Evolutionary conservation across 2,888 invertebrate species (phyloP).

Genomic region (Pyrrhosoma nymphula): DNA sequence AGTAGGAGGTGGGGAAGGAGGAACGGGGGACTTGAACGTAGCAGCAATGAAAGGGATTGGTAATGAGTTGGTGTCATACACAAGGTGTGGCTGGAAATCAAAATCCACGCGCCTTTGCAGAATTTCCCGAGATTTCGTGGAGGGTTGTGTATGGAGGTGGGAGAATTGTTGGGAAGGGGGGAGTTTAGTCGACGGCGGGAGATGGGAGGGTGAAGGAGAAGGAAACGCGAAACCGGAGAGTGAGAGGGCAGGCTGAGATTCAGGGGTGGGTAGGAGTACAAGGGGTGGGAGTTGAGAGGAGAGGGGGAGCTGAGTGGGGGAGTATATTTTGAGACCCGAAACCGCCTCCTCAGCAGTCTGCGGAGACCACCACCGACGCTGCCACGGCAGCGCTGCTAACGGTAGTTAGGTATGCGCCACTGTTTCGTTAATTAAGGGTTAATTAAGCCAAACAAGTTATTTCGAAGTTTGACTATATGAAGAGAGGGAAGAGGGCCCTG

Average conservation of each 20-base stretch:
- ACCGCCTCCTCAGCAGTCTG: slow-evolving; percentile 62
- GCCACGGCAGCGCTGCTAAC: slow-evolving; percentile 54
- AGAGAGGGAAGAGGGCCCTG: background rate
- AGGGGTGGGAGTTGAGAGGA: background rate
- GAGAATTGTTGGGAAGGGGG: background rate
- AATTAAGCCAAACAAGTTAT: slow-evolving; percentile 72
- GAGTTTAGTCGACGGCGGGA: background rate
- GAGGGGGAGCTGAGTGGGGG: background rate
- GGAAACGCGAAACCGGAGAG: background rate
- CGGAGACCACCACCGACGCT: slow-evolving; percentile 59
- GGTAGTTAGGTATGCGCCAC: slow-evolving; percentile 69
- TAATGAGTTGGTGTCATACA: slow-evolving; percentile 58
- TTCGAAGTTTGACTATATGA: slow-evolving; percentile 71
- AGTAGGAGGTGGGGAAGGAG: background rate
- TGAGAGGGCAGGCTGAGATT: background rate
- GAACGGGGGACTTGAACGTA: background rate
- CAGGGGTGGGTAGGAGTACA: background rate
- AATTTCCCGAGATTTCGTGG: background rate
- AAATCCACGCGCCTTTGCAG: slow-evolving; percentile 38
- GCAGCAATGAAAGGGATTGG: slow-evolving; percentile 42
- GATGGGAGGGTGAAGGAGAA: background rate
- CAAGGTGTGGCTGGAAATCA: slow-evolving; percentile 42
- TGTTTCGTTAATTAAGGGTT: slow-evolving; percentile 72
- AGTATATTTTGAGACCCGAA: slow-evolving; percentile 60
- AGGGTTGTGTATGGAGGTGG: background rate